Evolutionary conservation across 2,888 invertebrate species (phyloP), one percentile per base, ranked within the genome.

Genomic region (Amiota minor): DNA sequence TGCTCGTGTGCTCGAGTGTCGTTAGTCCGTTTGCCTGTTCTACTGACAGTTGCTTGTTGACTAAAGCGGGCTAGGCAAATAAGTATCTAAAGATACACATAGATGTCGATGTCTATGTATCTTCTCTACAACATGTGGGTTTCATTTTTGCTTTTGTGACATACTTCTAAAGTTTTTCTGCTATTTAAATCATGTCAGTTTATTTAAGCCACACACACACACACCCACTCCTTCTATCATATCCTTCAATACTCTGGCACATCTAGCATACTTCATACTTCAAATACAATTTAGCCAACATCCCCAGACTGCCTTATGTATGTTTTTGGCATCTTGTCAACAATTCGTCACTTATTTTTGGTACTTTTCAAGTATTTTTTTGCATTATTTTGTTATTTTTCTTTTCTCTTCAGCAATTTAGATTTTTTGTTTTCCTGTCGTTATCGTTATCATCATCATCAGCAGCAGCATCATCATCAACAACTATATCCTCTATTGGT

Each of bases 101-200:
- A 6, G 35, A 35, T 35, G 35, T 35, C 35, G 35, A 35, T 35
- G 35, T 35, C 35, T 35, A 35, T 35, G 35, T 35, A 35, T 35
- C 35, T 35, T 35, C 35, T 35, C 6, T 35, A 8, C 6, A 35
- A 8, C 35, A 35, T 35, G 56, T 56, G n/a, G 56, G 6, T 35
- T 23, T 9, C 56, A 1, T 56, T 56, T 35, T 35, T 35, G 35
- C 35, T 80, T 74, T 53, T 76, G 80, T 75, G 76, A 72, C 80
- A 72, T 74, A 62, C 73, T 46, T 77, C 70, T 72, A 78, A 84
- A 82, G 85, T 83, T 83, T 82, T 82, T 84, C 82, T 78, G 77
- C 80, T 81, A 81, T 84, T 82, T 82, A 84, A 84, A 84, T 84
- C 85, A 81, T 79, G 84, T 74, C 85, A 84, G 81, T 83, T 83